Conservation (phyloP, 2,888 invertebrate genomes). For the Alcis repandata region DNA sequence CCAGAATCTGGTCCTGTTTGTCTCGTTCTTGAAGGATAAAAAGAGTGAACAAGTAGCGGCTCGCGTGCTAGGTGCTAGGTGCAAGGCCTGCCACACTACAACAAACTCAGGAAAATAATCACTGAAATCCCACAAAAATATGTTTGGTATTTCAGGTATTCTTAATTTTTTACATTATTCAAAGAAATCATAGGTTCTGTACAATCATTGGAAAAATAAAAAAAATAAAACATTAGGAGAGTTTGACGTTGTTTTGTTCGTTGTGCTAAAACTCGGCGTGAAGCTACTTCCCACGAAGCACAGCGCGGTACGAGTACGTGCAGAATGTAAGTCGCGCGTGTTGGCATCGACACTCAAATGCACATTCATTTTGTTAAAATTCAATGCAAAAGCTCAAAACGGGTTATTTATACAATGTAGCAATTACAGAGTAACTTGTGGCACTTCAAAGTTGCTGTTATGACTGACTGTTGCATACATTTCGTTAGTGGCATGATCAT, state of each 20-base stretch:
- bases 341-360: slow-evolving; percentile 13
- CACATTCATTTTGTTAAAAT: slow-evolving; percentile 19
- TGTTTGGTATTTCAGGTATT: neutral
- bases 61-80: too few relatives aligned
- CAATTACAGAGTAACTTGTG: slow-evolving; percentile 40
- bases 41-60: too few relatives aligned
- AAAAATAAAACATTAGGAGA: too few relatives aligned
- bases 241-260: too few relatives aligned
- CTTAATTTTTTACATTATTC: too few relatives aligned
- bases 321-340: slow-evolving; percentile 3
- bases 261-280: too few relatives aligned
- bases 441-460: slow-evolving; percentile 43
- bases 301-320: slow-evolving; percentile 1
- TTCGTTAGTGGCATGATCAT: slow-evolving; percentile 33
- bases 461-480: slow-evolving; percentile 77
- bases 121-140: neutral
- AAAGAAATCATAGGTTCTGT: too few relatives aligned
- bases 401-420: slow-evolving; percentile 41
- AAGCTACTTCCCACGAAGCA: too few relatives aligned
- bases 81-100: too few relatives aligned
- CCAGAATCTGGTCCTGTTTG: too few relatives aligned
- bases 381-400: slow-evolving; percentile 28
- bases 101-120: neutral
- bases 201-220: too few relatives aligned
- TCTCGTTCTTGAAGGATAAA: too few relatives aligned